These are phyloP conservation scores for Aproaerema taeniolella DNA, from an alignment of 2,888 invertebrate species.

Conservation along the genomic window DNA sequence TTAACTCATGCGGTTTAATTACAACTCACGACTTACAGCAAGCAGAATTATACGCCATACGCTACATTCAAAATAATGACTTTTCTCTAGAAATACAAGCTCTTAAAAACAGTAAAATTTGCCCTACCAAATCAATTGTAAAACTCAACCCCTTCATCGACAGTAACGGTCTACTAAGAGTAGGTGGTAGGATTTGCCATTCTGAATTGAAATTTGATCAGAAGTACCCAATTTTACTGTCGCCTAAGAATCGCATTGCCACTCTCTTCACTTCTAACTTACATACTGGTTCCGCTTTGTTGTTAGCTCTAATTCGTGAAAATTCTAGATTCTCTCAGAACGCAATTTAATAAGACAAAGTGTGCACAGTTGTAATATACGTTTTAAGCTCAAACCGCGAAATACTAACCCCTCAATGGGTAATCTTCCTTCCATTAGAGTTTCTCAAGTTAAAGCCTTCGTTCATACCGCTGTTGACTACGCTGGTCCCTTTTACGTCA, in stretches of 20 bases:
- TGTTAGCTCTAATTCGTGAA: conserved; percentile 7
- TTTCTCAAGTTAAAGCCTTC: conserved; percentile 11
- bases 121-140: neutral
- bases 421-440: conserved; percentile 6
- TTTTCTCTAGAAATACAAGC: neutral
- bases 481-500: conserved; percentile 14
- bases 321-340: conserved; percentile 9
- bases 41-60: neutral
- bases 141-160: conserved; percentile 9
- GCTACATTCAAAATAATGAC: neutral
- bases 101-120: neutral
- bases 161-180: neutral
- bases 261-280: neutral
- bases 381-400: conserved; percentile 5
- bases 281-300: conserved; percentile 6
- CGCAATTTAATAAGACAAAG: conserved; percentile 4
- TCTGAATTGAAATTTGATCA: conserved; percentile 1
- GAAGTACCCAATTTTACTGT: conserved; percentile 6
- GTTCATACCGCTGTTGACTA: conserved; percentile 12
- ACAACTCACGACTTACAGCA: neutral
- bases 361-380: conserved; percentile 8
- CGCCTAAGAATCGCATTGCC: conserved; percentile 4
- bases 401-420: conserved; percentile 6
- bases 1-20: neutral
- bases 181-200: conserved; percentile 6